Base-by-base conservation (phyloP, 2,797 vertebrate genomes). In the Melanogrammus aeglefinus region DNA sequence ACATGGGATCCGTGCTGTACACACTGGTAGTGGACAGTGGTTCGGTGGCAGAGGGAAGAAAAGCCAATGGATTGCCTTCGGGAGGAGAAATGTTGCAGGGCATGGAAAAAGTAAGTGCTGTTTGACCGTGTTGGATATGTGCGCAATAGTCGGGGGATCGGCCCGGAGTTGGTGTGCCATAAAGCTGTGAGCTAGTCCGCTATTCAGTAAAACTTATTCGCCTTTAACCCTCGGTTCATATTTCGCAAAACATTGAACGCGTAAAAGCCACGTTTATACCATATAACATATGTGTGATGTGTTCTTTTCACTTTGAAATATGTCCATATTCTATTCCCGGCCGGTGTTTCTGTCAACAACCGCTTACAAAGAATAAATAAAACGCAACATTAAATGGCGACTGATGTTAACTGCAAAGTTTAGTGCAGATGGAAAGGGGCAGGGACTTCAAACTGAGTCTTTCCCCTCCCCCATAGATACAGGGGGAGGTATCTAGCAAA, bases 361-460 rank as follows among this genome's bases (percentile, higher is more conserved):
- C 4, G 33, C 31, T 73, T 47, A 47, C 39, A 2, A 75, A 57
- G 27, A 73, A 79, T 72, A 73, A 82, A 76, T 82, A 51, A 81
- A 75, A 82, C 80, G 79, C 78, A 72, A 82, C 82, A 78, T 76
- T 94, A 92, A 89, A 94, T 94, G 93, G 94, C 93, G 92, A 91
- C 90, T 89, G 78, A 78, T 83, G 87, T 85, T 88, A 88, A 88
- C 91, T 85, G 92, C 90, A 94, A 95, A 95, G 93, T 95, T 95
- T 94, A 91, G 90, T 21, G 51, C 51, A 57, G 51, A 57, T 57
- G 51, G 51, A 63, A 88, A 88, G 86, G 83, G 91, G 91, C 83
- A 89, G 91, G 90, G 91, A 90, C 88, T 82, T 78, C 76, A 78
- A 91, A 90, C 86, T 83, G 77, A 80, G 85, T 72, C 87, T 74